Base-by-base conservation (phyloP, 2,113 vertebrate genomes). In the Callaeas wilsoni region DNA sequence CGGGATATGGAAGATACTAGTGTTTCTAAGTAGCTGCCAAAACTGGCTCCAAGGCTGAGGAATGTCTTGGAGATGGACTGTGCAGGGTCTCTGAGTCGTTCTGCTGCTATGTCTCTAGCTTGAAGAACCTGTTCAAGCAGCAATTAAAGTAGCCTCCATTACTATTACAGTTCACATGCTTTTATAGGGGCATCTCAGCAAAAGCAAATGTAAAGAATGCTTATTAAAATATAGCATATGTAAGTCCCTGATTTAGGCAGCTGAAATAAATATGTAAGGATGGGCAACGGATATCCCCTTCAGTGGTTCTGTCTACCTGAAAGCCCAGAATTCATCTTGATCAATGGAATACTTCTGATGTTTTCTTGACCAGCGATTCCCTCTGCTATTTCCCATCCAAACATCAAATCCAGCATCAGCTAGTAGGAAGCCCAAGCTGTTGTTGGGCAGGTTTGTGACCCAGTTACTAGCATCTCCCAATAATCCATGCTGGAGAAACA, bases 321-420 rank as follows among this genome's bases (percentile, higher is more conserved):
- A 99, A 83, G 87, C 95, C 99, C 99, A 99, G 97, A 98, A 99
- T 53, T 98, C 96, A 1, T 98, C 95, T 64, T 98, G 88, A 33
- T 98, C 73, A 2, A 97, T 95, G 4, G 71, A 89, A 47, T 99
- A 98, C 4, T 62, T 95, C 8, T 41, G 39, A 83, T 99, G 98
- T 85, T 98, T 98, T 90, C 97, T 97, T 78, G 98, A 99, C 98
- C 99, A 99, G 22, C 96, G 98, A 96, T 98, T 99, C 32, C 98
- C 99, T 53, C 98, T 95, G 90, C 98, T 99, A 87, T 99, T 99
- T 60, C 98, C 98, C n/a, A 99, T 88, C 99, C 98, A 99, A 49
- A 99, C 98, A 0, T 99, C 99, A 64, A 98, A 99, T 8, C 99
- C 98, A 25, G 97, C 97, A 67, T 99, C 98, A 18, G 98, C 99